Evolutionary conservation across 92 coral and sea anemone genomes (phyloP), one percentile per base, ranked within the genome.

Genomic region (Porites divaricata): DNA sequence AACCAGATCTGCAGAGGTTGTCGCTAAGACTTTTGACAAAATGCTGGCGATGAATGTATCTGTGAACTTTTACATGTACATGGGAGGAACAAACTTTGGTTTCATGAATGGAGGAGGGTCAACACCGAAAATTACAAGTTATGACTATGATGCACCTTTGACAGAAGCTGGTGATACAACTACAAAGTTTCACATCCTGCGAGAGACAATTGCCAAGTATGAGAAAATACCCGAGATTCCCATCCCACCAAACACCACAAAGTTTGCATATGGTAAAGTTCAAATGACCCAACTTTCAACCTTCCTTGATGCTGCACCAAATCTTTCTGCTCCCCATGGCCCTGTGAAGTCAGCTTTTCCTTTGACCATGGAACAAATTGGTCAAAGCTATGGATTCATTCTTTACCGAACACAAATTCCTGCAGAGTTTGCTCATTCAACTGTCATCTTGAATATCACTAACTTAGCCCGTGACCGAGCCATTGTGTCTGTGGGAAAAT

Each of bases 51-150:
- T 90, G 76, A 93, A 95, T 79, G 97, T 98, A 1, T 95, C 98
- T 8, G 98, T 95, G 2, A 95, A 92, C 76, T 84, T 95, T 63
- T 95, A 94, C 80, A 92, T 95, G 98, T 95, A 91, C 77, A 91
- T 89, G 65, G 98, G 98, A 26, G 98, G 98, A 5, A 95, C 98
- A 12, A 95, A 92, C 85, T 95, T 94, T 86, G 98, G 98, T 0
- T 95, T 95, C 78, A 89, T 93, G 98, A 94, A 91, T 81, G 95
- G 98, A 49, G 95, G 70, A 41, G 88, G 51, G 6, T 48, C 63
- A 1, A 85, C 85, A 3, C 95, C 96, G 4, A 89, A 84, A 8
- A 93, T 93, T 0, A 95, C 98, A 45, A 94, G 98, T 81, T 95
- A 95, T 74, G 98, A 94, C 52, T 95, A 92, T 66, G 95, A 94